Evolutionary conservation across 2,113 vertebrate genomes (phyloP), one percentile per base, ranked within the genome.

Genomic region (Hippocampus comes): DNA sequence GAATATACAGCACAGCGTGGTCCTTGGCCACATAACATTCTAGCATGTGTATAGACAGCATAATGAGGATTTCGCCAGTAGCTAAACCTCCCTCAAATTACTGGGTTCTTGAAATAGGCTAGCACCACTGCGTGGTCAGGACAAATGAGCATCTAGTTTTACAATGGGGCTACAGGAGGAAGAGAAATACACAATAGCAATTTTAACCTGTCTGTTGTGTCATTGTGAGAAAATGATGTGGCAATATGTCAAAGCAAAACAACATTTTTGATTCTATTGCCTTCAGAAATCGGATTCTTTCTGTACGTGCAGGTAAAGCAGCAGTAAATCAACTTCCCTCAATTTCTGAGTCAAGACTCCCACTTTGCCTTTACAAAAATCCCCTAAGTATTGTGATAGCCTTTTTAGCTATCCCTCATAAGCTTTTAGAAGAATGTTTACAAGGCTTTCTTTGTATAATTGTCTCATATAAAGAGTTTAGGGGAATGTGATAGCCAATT

Each of bases 71-170:
- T 41, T 63, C 2, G 18, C 61, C 61, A 41, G 34, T 27, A 61
- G 9, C 8, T 17, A 41, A 78, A 67, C 56, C 75, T 77, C 75
- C 63, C 74, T 74, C 41, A 87, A 89, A 91, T 90, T 72, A 87
- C 82, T 74, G 78, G 71, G 70, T 86, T 85, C 86, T 84, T 71
- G 65, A 90, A 89, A 89, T 86, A 88, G 77, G 65, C 27, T 43
- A 48, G 53, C 67, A 64, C 14, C 30, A 53, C 72, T 80, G 56
- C 70, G 74, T 76, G 74, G 53, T 73, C 73, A 80, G 63, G 82
- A 67, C 55, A 71, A 73, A 78, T 74, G 74, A 51, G 56, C 67
- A 67, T 83, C 82, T 71, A 70, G 68, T 68, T 75, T 82, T 75
- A 71, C 72, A 74, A 68, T 38, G 57, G 72, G 73, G 75, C 71